phyloP scores from a whole-genome alignment of 2,113 vertebrate genomes.

The Jacana jacana region DNA sequence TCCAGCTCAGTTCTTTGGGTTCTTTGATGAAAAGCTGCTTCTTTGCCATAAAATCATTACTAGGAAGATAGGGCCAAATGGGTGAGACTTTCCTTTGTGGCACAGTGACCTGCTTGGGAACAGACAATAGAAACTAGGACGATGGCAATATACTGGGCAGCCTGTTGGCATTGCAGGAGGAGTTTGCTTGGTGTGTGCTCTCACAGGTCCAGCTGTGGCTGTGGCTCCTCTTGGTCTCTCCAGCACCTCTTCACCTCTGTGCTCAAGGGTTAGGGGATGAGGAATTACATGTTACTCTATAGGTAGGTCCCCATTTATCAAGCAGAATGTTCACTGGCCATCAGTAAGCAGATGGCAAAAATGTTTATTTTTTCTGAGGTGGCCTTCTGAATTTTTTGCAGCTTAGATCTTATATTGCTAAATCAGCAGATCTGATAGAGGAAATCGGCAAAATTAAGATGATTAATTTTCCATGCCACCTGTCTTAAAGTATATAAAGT shows the following conservation, averaged over 20 bases:
- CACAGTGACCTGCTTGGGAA: background rate
- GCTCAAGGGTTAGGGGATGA: background rate
- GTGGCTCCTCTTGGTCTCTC: background rate
- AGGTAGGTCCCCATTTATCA: background rate
- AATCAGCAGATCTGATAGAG: constrained; percentile 42
- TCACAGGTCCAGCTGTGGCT: background rate
- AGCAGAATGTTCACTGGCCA: background rate
- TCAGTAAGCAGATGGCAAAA: background rate
- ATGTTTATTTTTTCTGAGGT: constrained; percentile 10
- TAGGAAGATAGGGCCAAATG: background rate
- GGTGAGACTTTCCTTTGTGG: background rate
- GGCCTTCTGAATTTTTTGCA: constrained; percentile 26
- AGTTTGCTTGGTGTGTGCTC: background rate
- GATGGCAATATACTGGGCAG: background rate
- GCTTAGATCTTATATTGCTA: constrained; percentile 7
- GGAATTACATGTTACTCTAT: background rate
- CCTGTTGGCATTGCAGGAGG: background rate
- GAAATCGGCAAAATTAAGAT: constrained; percentile 64
- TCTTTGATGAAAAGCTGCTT: background rate
- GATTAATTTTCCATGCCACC: constrained; percentile 56
- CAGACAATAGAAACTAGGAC: background rate
- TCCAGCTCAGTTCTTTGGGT: background rate
- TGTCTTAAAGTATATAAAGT: constrained; percentile 52
- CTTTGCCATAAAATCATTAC: background rate
- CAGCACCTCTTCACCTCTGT: background rate